Conservation (phyloP, 1,140 invertebrate species). For the Megathymus violae region DNA sequence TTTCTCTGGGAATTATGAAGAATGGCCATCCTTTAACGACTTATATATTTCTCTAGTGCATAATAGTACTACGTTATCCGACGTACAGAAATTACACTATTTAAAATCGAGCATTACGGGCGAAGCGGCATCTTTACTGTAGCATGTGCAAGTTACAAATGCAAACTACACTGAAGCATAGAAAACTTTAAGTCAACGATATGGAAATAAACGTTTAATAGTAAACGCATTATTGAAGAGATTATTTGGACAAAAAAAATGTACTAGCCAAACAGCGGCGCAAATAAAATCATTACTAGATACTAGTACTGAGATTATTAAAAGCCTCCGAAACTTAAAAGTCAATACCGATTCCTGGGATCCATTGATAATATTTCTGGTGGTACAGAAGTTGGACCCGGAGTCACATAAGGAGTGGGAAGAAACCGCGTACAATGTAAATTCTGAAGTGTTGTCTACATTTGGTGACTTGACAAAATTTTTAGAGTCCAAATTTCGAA, state of each 20-base stretch:
- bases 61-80: slow-evolving; percentile 1
- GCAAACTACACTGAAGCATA: slow-evolving; percentile 62
- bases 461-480: slow-evolving; percentile 37
- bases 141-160: slow-evolving; percentile 49
- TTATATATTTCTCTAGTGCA: slow-evolving; percentile 23
- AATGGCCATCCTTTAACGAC: slow-evolving; percentile 34
- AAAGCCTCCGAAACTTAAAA: slow-evolving; percentile 47
- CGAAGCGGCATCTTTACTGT: slow-evolving; percentile 52
- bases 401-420: slow-evolving; percentile 47
- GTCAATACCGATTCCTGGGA: slow-evolving; percentile 49
- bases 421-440: slow-evolving; percentile 31
- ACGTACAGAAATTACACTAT: slow-evolving; percentile 29
- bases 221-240: slow-evolving; percentile 58
- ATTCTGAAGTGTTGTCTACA: slow-evolving; percentile 39
- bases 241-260: slow-evolving; percentile 45
- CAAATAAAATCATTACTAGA: slow-evolving; percentile 53
- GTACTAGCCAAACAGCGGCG: slow-evolving; percentile 42
- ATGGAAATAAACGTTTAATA: slow-evolving; percentile 61
- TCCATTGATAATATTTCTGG: slow-evolving; percentile 47
- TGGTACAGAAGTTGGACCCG: slow-evolving; percentile 45
- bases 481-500: slow-evolving; percentile 42
- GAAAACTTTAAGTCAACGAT: slow-evolving; percentile 58
- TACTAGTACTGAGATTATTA: slow-evolving; percentile 47
- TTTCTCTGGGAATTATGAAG: slow-evolving; percentile 34
- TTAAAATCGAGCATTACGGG: slow-evolving; percentile 41